These are phyloP conservation scores for Merodon equestris DNA, from an alignment of 2,888 invertebrate genomes.

Conservation along the genomic window DNA sequence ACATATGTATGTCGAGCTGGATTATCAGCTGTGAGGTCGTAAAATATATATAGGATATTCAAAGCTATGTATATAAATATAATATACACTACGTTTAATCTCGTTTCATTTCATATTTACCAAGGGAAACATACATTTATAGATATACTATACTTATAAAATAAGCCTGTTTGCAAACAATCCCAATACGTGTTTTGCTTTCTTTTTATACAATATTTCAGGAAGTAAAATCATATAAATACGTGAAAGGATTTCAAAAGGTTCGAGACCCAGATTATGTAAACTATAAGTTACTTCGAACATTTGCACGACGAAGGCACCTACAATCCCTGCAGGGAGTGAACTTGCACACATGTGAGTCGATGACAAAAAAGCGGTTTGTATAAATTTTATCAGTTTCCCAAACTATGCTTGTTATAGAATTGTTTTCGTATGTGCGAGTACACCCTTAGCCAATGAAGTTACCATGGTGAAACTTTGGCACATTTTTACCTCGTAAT, in stretches of 20 bases:
- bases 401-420: slow-evolving; percentile 15
- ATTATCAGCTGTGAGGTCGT: no score
- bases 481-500: neutral
- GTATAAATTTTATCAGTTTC: slow-evolving; percentile 59
- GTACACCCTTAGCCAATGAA: slow-evolving; percentile 52
- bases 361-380: slow-evolving; percentile 62
- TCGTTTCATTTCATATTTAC: no score
- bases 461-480: slow-evolving; percentile 38
- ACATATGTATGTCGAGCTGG: neutral
- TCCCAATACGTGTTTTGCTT: slow-evolving; percentile 50
- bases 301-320: slow-evolving; percentile 40
- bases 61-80: no score
- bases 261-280: slow-evolving; percentile 45
- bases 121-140: no score
- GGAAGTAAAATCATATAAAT: slow-evolving; percentile 58
- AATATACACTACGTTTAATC: no score
- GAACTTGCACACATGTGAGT: slow-evolving; percentile 50
- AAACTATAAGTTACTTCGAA: slow-evolving; percentile 49
- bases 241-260: slow-evolving; percentile 62
- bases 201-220: slow-evolving; percentile 54
- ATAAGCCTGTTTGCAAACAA: slow-evolving; percentile 40
- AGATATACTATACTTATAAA: no score
- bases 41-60: no score
- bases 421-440: slow-evolving; percentile 35
- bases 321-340: slow-evolving; percentile 27